Conservation (phyloP, 2,113 vertebrate species). For the Elaphurus davidianus region DNA sequence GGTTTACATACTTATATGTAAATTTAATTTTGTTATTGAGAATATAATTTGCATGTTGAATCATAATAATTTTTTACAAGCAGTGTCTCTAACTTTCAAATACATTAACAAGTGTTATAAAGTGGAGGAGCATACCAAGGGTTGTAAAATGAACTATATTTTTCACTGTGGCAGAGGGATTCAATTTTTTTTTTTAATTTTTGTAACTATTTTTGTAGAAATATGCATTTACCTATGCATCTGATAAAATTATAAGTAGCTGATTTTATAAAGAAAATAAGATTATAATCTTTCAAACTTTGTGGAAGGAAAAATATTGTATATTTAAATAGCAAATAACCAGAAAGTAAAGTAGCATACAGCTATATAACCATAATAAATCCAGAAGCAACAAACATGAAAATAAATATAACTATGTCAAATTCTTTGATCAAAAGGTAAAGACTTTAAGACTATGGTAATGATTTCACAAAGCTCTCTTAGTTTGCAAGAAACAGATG, state of each 20-base stretch:
- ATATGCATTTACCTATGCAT: not conserved
- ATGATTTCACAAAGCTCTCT: not conserved
- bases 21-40: not conserved
- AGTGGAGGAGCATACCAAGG: not conserved
- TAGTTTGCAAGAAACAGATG: not conserved
- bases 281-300: not conserved
- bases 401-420: not conserved
- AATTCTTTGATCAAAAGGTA: not conserved
- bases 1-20: not conserved
- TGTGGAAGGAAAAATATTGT: not conserved
- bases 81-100: not conserved
- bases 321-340: not conserved
- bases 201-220: constrained; percentile 1
- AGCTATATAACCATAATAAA: not conserved
- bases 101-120: not conserved
- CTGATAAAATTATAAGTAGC: not conserved
- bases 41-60: not conserved
- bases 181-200: not conserved
- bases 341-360: not conserved
- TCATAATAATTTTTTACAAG: not conserved
- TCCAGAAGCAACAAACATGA: not conserved
- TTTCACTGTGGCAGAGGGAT: not conserved
- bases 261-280: not conserved
- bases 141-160: not conserved
- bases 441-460: not conserved